Conservation (phyloP, 2,113 vertebrate species). For the Urocolius indicus region DNA sequence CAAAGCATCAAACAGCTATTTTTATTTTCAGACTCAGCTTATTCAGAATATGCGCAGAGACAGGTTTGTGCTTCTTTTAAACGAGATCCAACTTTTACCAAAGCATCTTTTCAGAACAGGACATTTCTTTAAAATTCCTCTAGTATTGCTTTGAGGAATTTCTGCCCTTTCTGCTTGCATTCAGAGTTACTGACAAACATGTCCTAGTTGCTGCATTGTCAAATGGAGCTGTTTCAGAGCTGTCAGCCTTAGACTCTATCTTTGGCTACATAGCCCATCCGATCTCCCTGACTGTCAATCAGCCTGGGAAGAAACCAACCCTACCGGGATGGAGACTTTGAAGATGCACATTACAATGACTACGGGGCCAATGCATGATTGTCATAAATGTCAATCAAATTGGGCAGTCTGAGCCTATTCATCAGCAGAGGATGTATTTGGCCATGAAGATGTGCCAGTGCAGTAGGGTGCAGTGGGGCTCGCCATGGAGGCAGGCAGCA, state of each 20-base stretch:
- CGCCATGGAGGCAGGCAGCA: accelerated
- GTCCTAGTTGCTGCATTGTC: neutral
- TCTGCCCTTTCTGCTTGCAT: conserved; percentile 42
- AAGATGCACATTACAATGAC: neutral
- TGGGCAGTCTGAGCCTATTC: neutral
- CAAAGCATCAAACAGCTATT: conserved; percentile 34
- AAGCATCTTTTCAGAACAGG: conserved; percentile 7
- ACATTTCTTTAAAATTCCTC: conserved; percentile 10
- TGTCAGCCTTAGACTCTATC: conserved; percentile 39
- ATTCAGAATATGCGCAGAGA: conserved; percentile 19
- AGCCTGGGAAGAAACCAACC: neutral
- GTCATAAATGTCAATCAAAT: neutral
- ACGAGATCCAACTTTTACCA: neutral
- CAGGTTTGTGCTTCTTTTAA: neutral
- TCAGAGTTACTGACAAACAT: conserved; percentile 24
- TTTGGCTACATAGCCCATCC: conserved; percentile 23
- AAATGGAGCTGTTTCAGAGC: conserved; percentile 41
- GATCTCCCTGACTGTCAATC: conserved; percentile 47
- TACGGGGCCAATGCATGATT: neutral
- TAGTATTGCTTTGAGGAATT: conserved; percentile 45
- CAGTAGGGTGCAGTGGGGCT: neutral
- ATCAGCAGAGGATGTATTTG: neutral
- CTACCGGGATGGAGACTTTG: neutral
- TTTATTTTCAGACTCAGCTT: conserved; percentile 44
- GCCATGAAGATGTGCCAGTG: neutral